Percentiles rank a stretch among this genome's conserved stretches.
These are phyloP conservation scores for Periphyllus acericola DNA, from an alignment of 2,888 invertebrate genomes.

Conservation along the genomic window DNA sequence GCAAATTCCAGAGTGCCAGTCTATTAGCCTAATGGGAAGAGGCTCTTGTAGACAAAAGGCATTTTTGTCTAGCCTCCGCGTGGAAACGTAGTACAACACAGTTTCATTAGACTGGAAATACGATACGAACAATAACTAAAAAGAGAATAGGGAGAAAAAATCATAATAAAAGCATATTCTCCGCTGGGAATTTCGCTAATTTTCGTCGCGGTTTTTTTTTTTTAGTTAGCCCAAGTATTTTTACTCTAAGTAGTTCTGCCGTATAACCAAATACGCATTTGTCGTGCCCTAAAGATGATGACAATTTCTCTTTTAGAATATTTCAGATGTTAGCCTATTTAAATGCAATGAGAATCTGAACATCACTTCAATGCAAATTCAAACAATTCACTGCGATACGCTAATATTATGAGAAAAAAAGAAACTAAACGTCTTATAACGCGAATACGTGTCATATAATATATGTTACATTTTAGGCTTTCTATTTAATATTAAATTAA, in stretches of 20 bases:
- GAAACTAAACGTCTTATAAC: neutral
- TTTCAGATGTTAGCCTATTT: neutral
- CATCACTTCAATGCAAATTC: constrained; percentile 14
- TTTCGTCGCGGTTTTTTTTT: constrained; percentile 47
- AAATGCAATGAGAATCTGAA: neutral
- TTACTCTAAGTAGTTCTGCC: neutral
- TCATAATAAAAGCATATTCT: constrained; percentile 5
- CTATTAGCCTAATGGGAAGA: constrained; percentile 60
- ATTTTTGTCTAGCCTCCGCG: constrained; percentile 30
- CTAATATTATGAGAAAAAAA: neutral
- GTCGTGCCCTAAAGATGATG: neutral
- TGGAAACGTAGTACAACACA: neutral
- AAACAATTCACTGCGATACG: neutral
- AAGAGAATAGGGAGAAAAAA: neutral
- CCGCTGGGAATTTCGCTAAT: constrained; percentile 56
- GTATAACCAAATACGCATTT: constrained; percentile 16
- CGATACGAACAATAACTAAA: constrained; percentile 12
- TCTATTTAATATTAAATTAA: too few species aligned
- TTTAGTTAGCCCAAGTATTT: neutral
- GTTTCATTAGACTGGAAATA: constrained; percentile 17
- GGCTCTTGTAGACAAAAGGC: constrained; percentile 43
- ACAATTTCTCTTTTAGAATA: neutral
- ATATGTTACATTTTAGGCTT: too few species aligned
- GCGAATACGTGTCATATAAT: too few species aligned
- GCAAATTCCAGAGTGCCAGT: constrained; percentile 34